Evolutionary conservation across 2,797 vertebrate species (phyloP).

Genomic region (Trachurus trachurus): DNA sequence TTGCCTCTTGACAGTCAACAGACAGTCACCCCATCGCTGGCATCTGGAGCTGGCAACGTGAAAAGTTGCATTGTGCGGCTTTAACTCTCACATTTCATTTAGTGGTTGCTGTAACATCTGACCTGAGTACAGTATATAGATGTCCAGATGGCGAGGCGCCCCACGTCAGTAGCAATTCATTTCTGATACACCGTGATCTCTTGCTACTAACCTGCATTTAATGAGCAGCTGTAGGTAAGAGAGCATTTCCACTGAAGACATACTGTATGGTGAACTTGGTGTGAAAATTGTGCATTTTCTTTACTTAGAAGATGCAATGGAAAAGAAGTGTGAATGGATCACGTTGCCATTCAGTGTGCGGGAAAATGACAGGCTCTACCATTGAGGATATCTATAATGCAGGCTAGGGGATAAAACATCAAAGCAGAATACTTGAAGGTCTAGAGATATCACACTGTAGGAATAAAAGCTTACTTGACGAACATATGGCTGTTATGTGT

Average conservation of each 20-base stretch:
- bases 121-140: conserved; percentile 16
- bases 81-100: conserved; percentile 27
- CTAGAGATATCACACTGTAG: too few species aligned
- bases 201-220: conserved; percentile 9
- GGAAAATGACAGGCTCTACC: not conserved
- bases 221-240: conserved; percentile 26
- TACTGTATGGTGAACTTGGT: conserved; percentile 6
- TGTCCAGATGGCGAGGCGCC: conserved; percentile 48
- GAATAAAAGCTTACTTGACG: not conserved
- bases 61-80: conserved; percentile 17
- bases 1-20: conserved; percentile 8
- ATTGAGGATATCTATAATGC: not conserved
- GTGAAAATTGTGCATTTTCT: not conserved
- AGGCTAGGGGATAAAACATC: too few species aligned
- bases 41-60: conserved; percentile 13
- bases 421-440: too few species aligned
- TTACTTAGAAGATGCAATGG: not conserved
- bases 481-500: not conserved
- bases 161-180: conserved; percentile 6
- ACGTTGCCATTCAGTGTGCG: not conserved
- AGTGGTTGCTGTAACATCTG: conserved; percentile 13
- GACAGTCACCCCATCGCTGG: not conserved
- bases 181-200: conserved; percentile 5
- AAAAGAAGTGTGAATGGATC: not conserved
- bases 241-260: not conserved